phyloP scores from a whole-genome alignment of 2,113 vertebrate species.

The Hemiprocne comata region DNA sequence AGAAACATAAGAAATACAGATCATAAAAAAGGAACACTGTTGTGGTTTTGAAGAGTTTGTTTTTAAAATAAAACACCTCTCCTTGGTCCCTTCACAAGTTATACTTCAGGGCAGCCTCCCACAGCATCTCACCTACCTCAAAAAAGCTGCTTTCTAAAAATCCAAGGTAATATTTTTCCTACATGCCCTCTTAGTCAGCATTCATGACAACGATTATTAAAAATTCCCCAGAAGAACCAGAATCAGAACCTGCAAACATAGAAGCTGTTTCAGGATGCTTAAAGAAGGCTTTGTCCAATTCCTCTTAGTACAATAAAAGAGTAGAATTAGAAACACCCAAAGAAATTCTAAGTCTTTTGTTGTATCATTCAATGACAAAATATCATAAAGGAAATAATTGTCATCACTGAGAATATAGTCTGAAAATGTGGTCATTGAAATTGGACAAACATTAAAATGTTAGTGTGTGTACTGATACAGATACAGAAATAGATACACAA shows the following conservation, averaged over 20 bases:
- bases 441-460: background rate
- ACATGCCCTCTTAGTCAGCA: accelerated
- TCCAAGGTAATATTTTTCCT: background rate
- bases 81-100: background rate
- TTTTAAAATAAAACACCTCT: background rate
- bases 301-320: background rate
- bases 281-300: background rate
- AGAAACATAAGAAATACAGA: background rate
- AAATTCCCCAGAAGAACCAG: background rate
- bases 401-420: background rate
- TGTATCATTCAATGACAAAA: background rate
- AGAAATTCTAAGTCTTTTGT: background rate
- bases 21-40: background rate
- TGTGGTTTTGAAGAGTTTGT: background rate
- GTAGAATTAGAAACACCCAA: background rate
- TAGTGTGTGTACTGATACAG: accelerated
- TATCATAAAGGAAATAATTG: background rate
- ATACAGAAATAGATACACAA: too few species aligned
- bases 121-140: background rate
- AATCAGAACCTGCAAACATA: background rate
- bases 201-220: background rate
- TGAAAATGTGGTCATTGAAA: background rate
- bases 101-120: background rate
- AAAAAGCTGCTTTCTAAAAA: background rate
- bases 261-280: background rate